Conservation (phyloP, 2,888 invertebrate species). For the Pelosia muscerda region DNA sequence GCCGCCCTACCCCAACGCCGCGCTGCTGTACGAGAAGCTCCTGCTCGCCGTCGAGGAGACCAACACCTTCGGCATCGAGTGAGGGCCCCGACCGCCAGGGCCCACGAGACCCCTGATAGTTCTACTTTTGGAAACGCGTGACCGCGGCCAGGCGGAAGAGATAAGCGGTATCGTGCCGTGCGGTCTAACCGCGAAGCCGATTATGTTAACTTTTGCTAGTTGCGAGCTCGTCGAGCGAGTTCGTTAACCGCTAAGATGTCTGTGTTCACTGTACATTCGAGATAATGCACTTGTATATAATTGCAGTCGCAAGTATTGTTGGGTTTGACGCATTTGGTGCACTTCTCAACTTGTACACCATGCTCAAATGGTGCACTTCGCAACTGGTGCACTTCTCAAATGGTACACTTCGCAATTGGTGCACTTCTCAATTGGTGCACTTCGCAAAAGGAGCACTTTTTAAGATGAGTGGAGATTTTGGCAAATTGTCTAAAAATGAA, state of each 20-base stretch:
- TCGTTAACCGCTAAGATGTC: slow-evolving; percentile 5
- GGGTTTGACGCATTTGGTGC: too few species aligned
- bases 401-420: too few species aligned
- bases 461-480: too few species aligned
- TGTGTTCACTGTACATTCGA: slow-evolving; percentile 10
- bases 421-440: too few species aligned
- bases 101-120: background rate
- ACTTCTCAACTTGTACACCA: too few species aligned
- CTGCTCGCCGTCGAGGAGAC: slow-evolving; percentile 98
- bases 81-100: too few species aligned
- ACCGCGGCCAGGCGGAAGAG: background rate
- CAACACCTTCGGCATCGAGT: slow-evolving; percentile 98
- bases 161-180: slow-evolving; percentile 3
- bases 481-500: too few species aligned
- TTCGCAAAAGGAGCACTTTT: too few species aligned
- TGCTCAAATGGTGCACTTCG: too few species aligned
- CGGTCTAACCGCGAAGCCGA: background rate
- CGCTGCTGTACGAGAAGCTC: slow-evolving; percentile 96
- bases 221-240: slow-evolving; percentile 2
- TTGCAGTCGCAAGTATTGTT: slow-evolving; percentile 57
- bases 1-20: slow-evolving; percentile 97
- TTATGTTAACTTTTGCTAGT: background rate
- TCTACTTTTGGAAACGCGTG: too few species aligned
- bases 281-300: slow-evolving; percentile 61
- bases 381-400: too few species aligned